phyloP scores from a whole-genome alignment of 2,113 vertebrate species.

The Corapipo altera region DNA sequence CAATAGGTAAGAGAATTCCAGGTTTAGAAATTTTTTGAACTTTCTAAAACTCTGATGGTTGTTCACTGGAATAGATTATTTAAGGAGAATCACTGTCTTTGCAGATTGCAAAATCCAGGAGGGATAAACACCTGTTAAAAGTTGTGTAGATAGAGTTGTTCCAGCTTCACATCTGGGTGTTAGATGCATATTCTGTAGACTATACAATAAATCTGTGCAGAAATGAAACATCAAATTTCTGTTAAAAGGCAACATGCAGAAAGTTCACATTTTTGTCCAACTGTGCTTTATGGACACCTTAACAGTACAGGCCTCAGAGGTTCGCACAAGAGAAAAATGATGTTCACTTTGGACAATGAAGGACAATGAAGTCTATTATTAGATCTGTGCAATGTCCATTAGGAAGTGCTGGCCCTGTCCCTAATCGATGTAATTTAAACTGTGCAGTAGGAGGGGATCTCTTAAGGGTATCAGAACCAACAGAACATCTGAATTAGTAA shows the following conservation, averaged over 20 bases:
- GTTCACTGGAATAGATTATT: not conserved
- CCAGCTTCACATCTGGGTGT: not conserved
- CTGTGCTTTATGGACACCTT: not conserved
- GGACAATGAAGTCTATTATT: not conserved
- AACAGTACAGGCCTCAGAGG: not conserved
- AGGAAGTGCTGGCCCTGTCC: not conserved
- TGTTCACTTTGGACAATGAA: not conserved
- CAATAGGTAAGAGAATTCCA: not conserved
- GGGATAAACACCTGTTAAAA: not conserved
- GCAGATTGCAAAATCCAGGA: not conserved
- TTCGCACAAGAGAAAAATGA: not conserved
- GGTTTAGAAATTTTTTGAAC: not conserved
- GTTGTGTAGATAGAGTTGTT: not conserved
- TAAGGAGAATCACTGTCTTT: not conserved
- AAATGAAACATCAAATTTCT: not conserved
- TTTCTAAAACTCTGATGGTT: not conserved
- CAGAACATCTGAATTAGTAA: not conserved
- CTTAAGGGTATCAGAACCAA: not conserved
- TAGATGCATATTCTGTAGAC: not conserved
- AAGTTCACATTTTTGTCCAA: not conserved
- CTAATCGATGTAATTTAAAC: not conserved
- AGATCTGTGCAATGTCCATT: not conserved
- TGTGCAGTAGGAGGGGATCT: not conserved
- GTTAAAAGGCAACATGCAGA: not conserved
- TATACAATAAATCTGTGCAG: accelerated